Base-by-base conservation (phyloP, 1,140 invertebrate genomes). In the Eupeodes corollae region DNA sequence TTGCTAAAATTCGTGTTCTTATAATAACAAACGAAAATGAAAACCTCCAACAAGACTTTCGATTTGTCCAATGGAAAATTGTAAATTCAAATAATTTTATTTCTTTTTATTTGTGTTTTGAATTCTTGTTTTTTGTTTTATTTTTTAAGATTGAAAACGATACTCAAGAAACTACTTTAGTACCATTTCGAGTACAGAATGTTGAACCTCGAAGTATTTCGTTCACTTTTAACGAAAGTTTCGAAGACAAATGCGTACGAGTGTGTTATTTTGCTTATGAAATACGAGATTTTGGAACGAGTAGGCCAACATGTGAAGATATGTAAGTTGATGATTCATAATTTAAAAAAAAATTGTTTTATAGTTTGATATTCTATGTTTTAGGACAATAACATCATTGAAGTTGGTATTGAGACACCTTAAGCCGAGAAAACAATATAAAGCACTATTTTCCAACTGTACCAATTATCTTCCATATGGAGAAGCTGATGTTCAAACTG, bases 1-100 rank as follows among this genome's bases (percentile, higher is more conserved):
- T 57, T n/a, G 55, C 68, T 14, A 63, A 61, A 42, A 63, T 68
- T 50, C 52, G 66, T 8, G 60, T 68, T 18, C 49, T 68, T 2
- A 57, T 66, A 40, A 63, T 68, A 6, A 65, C 58, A 37, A 52
- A 51, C 31, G 61, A 63, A 45, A 68, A 68, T 21, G 63, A 66
- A 44, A 52, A 55, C 40, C 51, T 68, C 1, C 46, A 54, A 8
- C 66, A 68, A 50, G 65, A 68, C 52, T 63, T 64, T 56, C 58
- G 60, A 46, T 66, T 66, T 49, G 58, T 68, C n/a, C 59, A 67
- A 46, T 68, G 66, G 66, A 68, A 68, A 56, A 61, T 52, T 56
- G 64, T 68, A 58, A 64, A 58, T 61, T 57, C 26, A 19, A 41
- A 21, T 41, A 41, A 6, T 12, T 33, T 14, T 14, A 9, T 11